Evolutionary conservation across 1,140 invertebrate genomes (phyloP).

Genomic region (Holotrichia oblita): DNA sequence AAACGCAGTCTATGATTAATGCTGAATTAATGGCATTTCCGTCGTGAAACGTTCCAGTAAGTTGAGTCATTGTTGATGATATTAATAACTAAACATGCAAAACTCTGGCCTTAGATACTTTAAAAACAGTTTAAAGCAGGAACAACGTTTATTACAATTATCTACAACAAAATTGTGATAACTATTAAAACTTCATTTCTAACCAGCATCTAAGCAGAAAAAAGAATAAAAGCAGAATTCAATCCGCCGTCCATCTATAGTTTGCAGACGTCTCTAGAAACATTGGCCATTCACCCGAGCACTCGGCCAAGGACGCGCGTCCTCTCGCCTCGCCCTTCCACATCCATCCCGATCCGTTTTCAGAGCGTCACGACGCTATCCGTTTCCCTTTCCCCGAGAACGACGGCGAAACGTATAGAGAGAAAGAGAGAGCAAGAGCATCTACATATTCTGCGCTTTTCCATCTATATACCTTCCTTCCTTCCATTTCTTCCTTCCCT

Average conservation of each 20-base stretch:
- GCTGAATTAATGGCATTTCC: no score
- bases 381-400: slow-evolving; percentile 10
- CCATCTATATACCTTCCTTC: not conserved
- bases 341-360: not conserved
- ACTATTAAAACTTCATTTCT: no score
- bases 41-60: no score
- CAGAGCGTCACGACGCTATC: slow-evolving; percentile 3
- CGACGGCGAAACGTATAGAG: not conserved
- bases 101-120: no score
- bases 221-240: no score
- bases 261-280: slow-evolving; percentile 17
- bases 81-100: no score
- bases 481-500: not conserved
- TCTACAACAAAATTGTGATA: no score
- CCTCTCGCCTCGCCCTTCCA: not conserved
- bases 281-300: slow-evolving; percentile 44
- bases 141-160: no score
- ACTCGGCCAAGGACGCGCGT: slow-evolving; percentile 43
- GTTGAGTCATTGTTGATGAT: no score
- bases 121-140: no score
- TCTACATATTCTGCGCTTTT: not conserved
- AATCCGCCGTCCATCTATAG: slow-evolving; percentile 17
- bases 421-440: not conserved
- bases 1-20: no score
- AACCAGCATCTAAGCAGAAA: no score